Base-by-base conservation (phyloP, 2,888 invertebrate genomes). In the Cepaea hortensis region DNA sequence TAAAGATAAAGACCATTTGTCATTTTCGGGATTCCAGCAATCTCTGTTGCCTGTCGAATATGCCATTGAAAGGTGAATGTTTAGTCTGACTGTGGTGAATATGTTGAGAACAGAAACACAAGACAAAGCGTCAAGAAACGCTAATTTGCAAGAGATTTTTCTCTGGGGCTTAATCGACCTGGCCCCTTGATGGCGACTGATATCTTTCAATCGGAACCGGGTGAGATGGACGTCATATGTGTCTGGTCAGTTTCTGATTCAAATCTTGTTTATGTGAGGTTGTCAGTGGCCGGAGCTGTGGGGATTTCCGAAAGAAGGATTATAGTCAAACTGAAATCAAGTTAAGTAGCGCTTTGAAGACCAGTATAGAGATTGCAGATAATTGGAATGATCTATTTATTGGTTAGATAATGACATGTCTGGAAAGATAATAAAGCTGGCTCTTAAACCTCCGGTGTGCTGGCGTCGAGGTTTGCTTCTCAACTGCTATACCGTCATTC, bases 201-300 rank as follows among this genome's bases (percentile, higher is more conserved):
- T 46, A 46, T 48, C 48, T 35, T 48, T 46, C 75, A 75, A 75
- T 75, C 75, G 15, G 48, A 48, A 46, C 20, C 75, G 5, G 4
- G 46, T 11, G 46, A 75, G 46, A 48, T 75, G 75, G 75, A 48
- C 46, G 75, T 20, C 48, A 75, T 75, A 48, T 75, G 7, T 46
- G 75, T 75, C 75, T 48, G 75, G 75, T 75, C 75, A 75, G 20
- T 46, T 75, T 48, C 48, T 75, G 75, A 75, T 75, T 75, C 35
- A 75, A 46, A 75, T 75, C 75, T 46, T 75, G 20, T 75, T 48
- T 75, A 46, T 48, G 46, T 48, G 68, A n/a, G 68, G 2, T 68
- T 68, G 68, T 68, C 68, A 68, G 68, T 68, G 5, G 68, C 20
- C 68, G 35, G 15, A 68, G n/a, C 68, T 11, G 55, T 18, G 20